Percentiles rank a stretch among this genome's conserved stretches.
Evolutionary conservation across 1,140 invertebrate genomes (phyloP).

Genomic region (Stratiolaelaps scimitus): DNA sequence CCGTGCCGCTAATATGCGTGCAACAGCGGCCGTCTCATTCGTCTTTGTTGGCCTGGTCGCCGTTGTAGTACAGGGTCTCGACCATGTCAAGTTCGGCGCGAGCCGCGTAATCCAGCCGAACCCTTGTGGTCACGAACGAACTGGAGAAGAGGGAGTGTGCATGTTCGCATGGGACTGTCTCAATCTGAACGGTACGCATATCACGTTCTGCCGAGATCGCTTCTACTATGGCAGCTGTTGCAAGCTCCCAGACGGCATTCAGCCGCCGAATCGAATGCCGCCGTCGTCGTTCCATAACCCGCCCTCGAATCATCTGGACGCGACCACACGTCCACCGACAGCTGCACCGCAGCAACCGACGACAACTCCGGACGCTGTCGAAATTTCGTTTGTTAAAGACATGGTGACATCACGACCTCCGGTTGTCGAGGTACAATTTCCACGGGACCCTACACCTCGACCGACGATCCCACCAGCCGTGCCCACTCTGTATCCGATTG

Average conservation of each 20-base stretch:
- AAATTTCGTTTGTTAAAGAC: constrained; percentile 8
- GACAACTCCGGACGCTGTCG: constrained; percentile 27
- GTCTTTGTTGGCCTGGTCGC: not conserved
- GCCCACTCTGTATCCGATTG: not conserved
- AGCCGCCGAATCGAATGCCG: not conserved
- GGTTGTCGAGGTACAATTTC: constrained; percentile 31
- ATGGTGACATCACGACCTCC: constrained; percentile 35
- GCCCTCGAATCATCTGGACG: constrained; percentile 35
- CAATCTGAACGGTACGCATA: constrained; percentile 73
- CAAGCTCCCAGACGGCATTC: constrained; percentile 37
- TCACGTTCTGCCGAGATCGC: constrained; percentile 77
- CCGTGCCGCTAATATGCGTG: no score
- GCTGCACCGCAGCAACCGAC: constrained; percentile 32
- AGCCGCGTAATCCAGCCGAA: constrained; percentile 28
- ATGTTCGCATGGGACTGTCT: constrained; percentile 89
- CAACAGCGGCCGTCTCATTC: not conserved
- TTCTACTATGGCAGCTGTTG: constrained; percentile 86
- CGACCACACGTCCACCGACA: constrained; percentile 37
- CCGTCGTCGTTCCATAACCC: constrained; percentile 29
- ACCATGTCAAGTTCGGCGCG: constrained; percentile 22
- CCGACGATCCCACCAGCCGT: constrained; percentile 14
- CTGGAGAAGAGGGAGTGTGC: constrained; percentile 59
- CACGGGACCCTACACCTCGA: constrained; percentile 1
- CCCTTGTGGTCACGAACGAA: constrained; percentile 18
- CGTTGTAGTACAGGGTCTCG: not conserved